phyloP scores from a whole-genome alignment of 2,888 invertebrate species.

The Drosophila melanocephala region DNA sequence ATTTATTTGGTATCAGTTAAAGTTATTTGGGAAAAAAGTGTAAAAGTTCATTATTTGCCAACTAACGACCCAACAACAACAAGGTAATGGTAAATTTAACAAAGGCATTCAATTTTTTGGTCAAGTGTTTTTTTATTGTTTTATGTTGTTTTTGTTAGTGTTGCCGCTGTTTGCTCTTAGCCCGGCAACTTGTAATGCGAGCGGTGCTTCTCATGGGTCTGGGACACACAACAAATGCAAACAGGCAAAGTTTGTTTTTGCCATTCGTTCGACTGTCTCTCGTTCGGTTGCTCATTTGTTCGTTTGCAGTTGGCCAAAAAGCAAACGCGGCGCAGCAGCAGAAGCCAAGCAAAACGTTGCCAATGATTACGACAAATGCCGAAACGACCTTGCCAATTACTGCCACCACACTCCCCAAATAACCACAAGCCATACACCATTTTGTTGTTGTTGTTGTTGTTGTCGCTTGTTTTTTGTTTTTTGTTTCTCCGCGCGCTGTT shows the following conservation, averaged over 20 bases:
- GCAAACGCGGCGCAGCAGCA: slow-evolving; percentile 54
- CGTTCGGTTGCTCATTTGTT: slow-evolving; percentile 38
- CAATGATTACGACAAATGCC: slow-evolving; percentile 82
- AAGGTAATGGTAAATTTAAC: slow-evolving; percentile 31
- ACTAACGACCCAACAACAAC: slow-evolving; percentile 13
- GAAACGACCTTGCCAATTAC: slow-evolving; percentile 85
- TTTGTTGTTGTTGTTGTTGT: slow-evolving; percentile 18
- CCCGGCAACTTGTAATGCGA: slow-evolving; percentile 44
- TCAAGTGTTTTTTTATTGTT: neutral
- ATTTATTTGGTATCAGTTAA: slow-evolving; percentile 8
- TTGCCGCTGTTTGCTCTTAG: slow-evolving; percentile 25
- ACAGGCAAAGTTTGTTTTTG: slow-evolving; percentile 67
- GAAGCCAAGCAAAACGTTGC: slow-evolving; percentile 65
- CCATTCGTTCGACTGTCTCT: slow-evolving; percentile 49
- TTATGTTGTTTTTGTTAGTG: neutral
- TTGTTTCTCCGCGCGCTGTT: slow-evolving; percentile 48
- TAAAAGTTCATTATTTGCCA: slow-evolving; percentile 44
- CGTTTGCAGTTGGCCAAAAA: slow-evolving; percentile 66
- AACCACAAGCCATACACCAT: slow-evolving; percentile 15
- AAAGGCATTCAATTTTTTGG: slow-evolving; percentile 27
- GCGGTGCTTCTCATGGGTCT: slow-evolving; percentile 41
- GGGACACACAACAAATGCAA: slow-evolving; percentile 63
- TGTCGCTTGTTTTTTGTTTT: neutral
- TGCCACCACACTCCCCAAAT: slow-evolving; percentile 44
- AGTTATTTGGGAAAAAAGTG: slow-evolving; percentile 13